phyloP scores from a whole-genome alignment of 2,888 invertebrate genomes.

The Cephonodes hylas region DNA sequence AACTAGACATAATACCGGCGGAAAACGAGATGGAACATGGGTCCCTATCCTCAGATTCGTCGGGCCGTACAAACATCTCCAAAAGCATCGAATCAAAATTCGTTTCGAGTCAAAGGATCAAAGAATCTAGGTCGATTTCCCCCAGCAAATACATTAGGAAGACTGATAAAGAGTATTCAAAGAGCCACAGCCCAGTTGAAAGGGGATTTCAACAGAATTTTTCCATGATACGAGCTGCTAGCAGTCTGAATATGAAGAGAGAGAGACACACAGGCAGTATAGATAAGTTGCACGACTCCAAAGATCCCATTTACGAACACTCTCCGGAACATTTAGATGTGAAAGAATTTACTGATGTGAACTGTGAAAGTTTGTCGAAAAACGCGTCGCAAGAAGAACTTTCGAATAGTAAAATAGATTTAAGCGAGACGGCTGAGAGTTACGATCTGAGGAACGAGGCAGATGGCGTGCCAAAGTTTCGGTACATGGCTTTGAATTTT shows the following conservation, averaged over 20 bases:
- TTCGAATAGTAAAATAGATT: constrained; percentile 59
- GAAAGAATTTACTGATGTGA: constrained; percentile 52
- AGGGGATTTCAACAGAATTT: constrained; percentile 66
- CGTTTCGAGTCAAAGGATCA: constrained; percentile 52
- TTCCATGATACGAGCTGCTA: constrained; percentile 52
- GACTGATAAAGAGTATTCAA: constrained; percentile 67
- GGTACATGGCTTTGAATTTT: constrained; percentile 75
- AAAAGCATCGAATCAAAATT: constrained; percentile 64
- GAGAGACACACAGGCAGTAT: constrained; percentile 41
- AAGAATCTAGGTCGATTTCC: constrained; percentile 67
- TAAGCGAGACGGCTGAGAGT: constrained; percentile 74
- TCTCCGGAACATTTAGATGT: constrained; percentile 68
- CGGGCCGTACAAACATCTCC: constrained; percentile 59
- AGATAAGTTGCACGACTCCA: constrained; percentile 23
- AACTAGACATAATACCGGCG: constrained; percentile 72
- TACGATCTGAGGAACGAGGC: constrained; percentile 68
- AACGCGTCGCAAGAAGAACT: constrained; percentile 57
- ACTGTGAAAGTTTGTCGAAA: constrained; percentile 56
- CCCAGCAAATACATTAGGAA: constrained; percentile 58
- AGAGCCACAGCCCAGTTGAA: constrained; percentile 74
- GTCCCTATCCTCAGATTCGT: constrained; percentile 68
- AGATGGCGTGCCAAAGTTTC: constrained; percentile 62
- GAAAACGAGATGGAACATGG: constrained; percentile 70
- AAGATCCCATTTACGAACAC: constrained; percentile 63
- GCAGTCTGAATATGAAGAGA: constrained; percentile 57